These are phyloP conservation scores for Gavialis gangeticus DNA, from an alignment of 2,113 vertebrate species.

Conservation along the genomic window DNA sequence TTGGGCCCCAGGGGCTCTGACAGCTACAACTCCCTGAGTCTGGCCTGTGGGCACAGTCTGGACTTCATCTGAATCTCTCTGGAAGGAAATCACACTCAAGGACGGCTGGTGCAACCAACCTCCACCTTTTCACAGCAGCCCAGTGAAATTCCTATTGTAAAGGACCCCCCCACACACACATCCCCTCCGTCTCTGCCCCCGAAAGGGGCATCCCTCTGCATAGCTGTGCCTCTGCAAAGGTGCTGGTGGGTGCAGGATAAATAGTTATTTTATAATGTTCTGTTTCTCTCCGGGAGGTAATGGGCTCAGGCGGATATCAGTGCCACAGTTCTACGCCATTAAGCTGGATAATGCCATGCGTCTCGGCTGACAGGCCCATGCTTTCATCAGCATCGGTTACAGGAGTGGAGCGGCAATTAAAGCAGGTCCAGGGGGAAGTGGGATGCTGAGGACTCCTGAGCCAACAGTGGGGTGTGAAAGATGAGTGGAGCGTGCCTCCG, in stretches of 20 bases:
- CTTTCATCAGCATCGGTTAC: conserved; percentile 18
- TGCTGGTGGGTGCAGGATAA: conserved; percentile 1
- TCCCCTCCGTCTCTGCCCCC: neutral
- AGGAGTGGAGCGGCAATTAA: neutral
- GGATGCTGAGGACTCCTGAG: neutral
- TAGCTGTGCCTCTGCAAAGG: neutral
- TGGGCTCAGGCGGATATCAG: neutral
- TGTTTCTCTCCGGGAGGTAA: conserved; percentile 35
- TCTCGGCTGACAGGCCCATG: conserved; percentile 5
- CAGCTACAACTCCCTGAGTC: neutral
- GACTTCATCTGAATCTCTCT: neutral
- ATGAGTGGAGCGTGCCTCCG: neutral
- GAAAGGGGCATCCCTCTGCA: neutral
- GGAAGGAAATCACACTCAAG: neutral
- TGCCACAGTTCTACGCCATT: conserved; percentile 31
- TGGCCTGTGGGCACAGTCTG: neutral
- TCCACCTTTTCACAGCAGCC: neutral
- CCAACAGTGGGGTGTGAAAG: neutral
- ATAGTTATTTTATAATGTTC: conserved; percentile 44
- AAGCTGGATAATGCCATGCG: conserved; percentile 39
- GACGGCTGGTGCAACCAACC: neutral
- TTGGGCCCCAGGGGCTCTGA: neutral
- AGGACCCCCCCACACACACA: neutral
- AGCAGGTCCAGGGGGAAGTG: neutral
- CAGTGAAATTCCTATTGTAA: neutral